Evolutionary conservation across 2,113 vertebrate species (phyloP), one percentile per base, ranked within the genome.

Genomic region (Etheostoma cragini): DNA sequence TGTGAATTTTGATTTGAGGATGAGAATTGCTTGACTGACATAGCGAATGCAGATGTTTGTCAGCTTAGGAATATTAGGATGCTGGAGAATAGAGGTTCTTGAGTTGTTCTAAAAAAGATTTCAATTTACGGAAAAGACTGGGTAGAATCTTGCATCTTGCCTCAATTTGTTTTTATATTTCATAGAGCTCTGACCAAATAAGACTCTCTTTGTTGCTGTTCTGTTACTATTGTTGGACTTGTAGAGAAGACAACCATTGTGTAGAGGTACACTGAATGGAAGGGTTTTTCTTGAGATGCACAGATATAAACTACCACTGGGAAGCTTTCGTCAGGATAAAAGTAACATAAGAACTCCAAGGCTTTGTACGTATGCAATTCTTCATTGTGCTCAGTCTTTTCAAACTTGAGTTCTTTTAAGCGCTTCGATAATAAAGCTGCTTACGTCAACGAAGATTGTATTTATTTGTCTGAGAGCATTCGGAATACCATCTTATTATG

Each of bases 1-100:
- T 63, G 2, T 58, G 75, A 45, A 62, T 84, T 81, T 86, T 64
- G 0, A 88, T 38, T 38, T 38, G 52, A 72, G 66, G 52, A 33
- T 63, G 30, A 46, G 30, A 72, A 86, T 66, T 77, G 60, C 30
- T 72, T 17, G 42, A 26, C 42, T 65, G 30, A 35, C 46, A 72
- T 19, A 0, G 17, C 5, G 24, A 21, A 71, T 67, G 69, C 13
- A 80, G 67, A 69, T 58, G 26, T 6, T 13, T 17, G 38, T 35
- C 21, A 60, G 22, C 49, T 65, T 2, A 70, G 60, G 64, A 79
- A 82, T 61, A 67, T 63, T 15, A 45, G 12, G 56, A 11, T 46
- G 35, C 68, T 68, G 49, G 16, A 70, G 33, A 70, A 57, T 58
- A 17, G 21, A 45, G 17, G 8, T 35, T 21, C 22, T 45, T 21